These are phyloP conservation scores for Ganaspis sp. DNA, from an alignment of 1,140 invertebrate species.

Conservation along the genomic window DNA sequence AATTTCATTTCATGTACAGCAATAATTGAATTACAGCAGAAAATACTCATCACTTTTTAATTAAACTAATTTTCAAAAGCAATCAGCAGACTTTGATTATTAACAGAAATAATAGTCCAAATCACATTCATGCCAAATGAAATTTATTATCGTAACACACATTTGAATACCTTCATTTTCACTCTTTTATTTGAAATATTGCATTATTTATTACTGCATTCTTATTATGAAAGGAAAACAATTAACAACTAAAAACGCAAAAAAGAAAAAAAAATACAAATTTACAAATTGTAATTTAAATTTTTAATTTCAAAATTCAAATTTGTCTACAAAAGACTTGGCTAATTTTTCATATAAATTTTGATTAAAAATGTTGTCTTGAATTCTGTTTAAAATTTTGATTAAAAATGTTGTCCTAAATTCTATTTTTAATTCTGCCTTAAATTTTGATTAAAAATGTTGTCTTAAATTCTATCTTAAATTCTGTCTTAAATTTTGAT, in stretches of 20 bases:
- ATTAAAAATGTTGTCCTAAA: no score
- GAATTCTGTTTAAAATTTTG: no score
- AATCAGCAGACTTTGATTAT: constrained; percentile 5
- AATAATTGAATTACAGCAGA: constrained; percentile 1
- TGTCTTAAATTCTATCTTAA: no score
- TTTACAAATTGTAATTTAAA: no score
- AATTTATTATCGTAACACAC: constrained; percentile 4
- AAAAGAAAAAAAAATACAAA: no score
- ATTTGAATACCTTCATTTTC: neutral
- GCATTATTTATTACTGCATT: neutral
- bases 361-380: no score
- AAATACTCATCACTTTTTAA: constrained; percentile 1
- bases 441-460: no score
- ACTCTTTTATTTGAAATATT: neutral
- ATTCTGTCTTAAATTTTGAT: no score
- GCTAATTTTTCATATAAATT: no score
- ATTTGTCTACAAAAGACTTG: no score
- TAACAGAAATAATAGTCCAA: neutral
- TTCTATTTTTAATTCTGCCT: no score
- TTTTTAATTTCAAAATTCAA: no score
- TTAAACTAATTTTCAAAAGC: constrained; percentile 14
- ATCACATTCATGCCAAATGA: constrained; percentile 1
- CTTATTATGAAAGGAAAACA: neutral
- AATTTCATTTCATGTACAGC: neutral
- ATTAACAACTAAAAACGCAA: neutral